A percentile compares a stretch with the other conserved stretches of the same genome.
phyloP scores from a whole-genome alignment of 2,113 vertebrate species.

The Mirza zaza region DNA sequence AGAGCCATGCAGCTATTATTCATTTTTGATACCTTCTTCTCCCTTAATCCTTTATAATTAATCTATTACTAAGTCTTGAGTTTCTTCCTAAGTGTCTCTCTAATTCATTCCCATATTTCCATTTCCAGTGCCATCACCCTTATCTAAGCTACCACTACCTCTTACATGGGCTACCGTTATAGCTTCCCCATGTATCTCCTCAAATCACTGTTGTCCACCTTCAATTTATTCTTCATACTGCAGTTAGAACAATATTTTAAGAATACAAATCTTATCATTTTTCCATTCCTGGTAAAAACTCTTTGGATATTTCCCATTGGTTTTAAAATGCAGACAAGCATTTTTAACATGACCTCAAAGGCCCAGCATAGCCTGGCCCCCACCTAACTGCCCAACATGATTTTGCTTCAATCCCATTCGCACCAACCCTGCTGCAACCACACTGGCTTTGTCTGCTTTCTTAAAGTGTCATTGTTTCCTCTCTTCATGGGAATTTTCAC shows the following conservation, averaged over 20 bases:
- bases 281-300: neutral
- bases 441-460: neutral
- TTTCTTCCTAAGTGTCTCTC: neutral
- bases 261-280: neutral
- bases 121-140: neutral
- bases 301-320: neutral
- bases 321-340: neutral
- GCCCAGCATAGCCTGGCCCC: rapidly evolving
- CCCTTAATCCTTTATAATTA: neutral
- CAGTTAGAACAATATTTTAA: neutral
- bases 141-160: neutral
- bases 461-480: neutral
- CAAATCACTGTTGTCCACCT: neutral
- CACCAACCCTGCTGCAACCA: neutral
- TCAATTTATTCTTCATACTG: neutral
- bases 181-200: neutral
- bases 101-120: neutral
- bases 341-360: neutral
- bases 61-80: neutral
- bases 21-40: neutral
- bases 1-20: neutral
- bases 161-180: no score
- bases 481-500: neutral
- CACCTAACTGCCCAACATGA: no score
- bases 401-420: neutral